These are phyloP conservation scores for Liparis tanakae DNA, from an alignment of 2,797 vertebrate genomes.

Conservation along the genomic window DNA sequence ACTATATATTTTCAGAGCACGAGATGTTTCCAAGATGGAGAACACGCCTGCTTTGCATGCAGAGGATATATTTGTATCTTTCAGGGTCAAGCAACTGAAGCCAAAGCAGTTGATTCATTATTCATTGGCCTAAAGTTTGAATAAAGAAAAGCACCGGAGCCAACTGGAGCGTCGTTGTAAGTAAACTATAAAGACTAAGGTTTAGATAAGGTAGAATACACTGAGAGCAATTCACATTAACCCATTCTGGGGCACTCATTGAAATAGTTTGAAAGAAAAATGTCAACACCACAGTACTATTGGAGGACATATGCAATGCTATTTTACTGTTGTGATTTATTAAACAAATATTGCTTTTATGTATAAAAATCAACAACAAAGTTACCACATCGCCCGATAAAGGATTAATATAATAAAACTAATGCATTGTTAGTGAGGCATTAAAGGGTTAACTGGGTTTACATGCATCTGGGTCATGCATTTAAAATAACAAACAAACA, in stretches of 20 bases:
- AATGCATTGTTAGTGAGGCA: too few species aligned
- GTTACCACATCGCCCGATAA: too few species aligned
- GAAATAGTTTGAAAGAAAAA: too few species aligned
- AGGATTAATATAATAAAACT: too few species aligned
- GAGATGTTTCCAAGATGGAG: conserved; percentile 9
- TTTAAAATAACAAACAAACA: conserved; percentile 2
- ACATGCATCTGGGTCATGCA: not conserved
- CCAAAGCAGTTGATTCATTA: conserved; percentile 67
- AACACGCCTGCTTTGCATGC: conserved; percentile 12
- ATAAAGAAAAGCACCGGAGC: conserved; percentile 48
- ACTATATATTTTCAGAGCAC: not conserved
- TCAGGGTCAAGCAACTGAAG: conserved; percentile 58
- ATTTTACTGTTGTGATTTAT: too few species aligned
- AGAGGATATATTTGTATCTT: conserved; percentile 26
- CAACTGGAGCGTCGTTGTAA: conserved; percentile 4
- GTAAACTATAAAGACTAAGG: not conserved
- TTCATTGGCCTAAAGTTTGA: conserved; percentile 66
- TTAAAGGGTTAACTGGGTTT: not conserved
- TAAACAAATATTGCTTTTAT: too few species aligned
- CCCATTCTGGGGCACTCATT: not conserved
- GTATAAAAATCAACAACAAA: too few species aligned
- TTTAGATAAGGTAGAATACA: not conserved
- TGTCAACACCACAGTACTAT: too few species aligned
- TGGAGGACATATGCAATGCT: too few species aligned
- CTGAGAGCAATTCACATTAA: not conserved